phyloP scores from a whole-genome alignment of 2,113 vertebrate genomes.

The Onychostoma macrolepis region DNA sequence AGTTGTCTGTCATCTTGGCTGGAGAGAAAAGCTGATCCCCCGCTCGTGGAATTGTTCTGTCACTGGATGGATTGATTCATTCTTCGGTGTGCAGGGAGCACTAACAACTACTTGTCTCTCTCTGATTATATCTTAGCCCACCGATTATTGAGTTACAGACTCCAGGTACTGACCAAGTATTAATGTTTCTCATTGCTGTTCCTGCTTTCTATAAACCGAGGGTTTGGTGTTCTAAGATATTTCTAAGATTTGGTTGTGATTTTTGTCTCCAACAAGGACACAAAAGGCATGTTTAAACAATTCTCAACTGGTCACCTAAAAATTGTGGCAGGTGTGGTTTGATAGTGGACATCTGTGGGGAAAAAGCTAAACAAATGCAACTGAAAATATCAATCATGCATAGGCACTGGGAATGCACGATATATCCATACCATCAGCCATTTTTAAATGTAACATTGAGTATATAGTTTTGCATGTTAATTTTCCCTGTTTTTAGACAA shows the following conservation, averaged over 20 bases:
- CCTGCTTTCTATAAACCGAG: not conserved
- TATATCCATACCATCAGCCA: not conserved
- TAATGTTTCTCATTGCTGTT: not conserved
- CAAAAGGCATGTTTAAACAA: too few species aligned
- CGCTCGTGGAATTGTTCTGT: conserved; percentile 61
- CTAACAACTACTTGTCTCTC: conserved; percentile 61
- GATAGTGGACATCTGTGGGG: not conserved
- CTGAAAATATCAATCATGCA: not conserved
- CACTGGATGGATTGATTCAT: conserved; percentile 62
- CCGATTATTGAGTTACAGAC: conserved; percentile 60
- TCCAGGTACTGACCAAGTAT: conserved; percentile 53
- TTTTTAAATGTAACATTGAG: not conserved
- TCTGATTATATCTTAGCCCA: conserved; percentile 62
- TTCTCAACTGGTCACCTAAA: not conserved
- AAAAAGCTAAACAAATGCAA: not conserved
- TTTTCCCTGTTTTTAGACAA: not conserved
- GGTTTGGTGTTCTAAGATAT: not conserved
- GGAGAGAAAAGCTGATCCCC: conserved; percentile 46
- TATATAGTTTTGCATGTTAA: not conserved
- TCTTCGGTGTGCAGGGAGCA: conserved; percentile 49
- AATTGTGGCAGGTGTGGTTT: not conserved
- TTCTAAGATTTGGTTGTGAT: too few species aligned
- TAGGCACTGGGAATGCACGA: not conserved
- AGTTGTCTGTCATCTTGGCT: conserved; percentile 48
- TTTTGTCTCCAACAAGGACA: too few species aligned